Evolutionary conservation across 2,888 invertebrate genomes (phyloP).

Genomic region (Rhopalosiphum nymphaeae): DNA sequence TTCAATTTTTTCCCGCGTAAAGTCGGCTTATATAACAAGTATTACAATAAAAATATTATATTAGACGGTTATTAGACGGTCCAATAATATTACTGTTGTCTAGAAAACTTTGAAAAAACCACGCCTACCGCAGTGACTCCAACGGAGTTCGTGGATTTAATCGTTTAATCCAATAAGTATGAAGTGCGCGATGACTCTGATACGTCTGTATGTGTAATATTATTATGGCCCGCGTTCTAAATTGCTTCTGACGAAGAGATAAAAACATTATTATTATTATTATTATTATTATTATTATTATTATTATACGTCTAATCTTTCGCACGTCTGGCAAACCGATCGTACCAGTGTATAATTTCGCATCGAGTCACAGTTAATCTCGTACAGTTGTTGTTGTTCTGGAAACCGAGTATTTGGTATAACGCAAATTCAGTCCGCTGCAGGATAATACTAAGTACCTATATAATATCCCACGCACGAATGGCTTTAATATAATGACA

Average conservation of each 20-base stretch:
- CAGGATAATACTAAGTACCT: background rate
- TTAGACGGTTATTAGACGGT: background rate
- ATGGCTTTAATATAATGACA: background rate
- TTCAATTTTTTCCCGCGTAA: background rate
- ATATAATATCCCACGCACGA: conserved; percentile 5
- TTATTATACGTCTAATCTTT: background rate
- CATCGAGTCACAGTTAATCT: background rate
- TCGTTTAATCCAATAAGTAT: background rate
- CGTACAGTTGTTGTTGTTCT: background rate
- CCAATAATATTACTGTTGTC: background rate
- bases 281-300: background rate
- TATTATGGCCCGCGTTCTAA: background rate
- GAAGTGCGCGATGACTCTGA: background rate
- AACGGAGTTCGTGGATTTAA: background rate
- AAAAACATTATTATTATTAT: too few species aligned
- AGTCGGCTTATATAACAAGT: background rate
- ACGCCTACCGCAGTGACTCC: background rate
- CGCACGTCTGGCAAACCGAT: background rate
- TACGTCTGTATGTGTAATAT: background rate
- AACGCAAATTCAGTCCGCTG: background rate
- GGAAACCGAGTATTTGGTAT: background rate
- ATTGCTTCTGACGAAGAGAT: background rate
- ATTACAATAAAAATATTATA: background rate
- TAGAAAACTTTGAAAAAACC: too few species aligned
- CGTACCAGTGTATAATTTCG: background rate